Conservation (phyloP, 2,888 invertebrate species). For the Acholoe squamosa region DNA sequence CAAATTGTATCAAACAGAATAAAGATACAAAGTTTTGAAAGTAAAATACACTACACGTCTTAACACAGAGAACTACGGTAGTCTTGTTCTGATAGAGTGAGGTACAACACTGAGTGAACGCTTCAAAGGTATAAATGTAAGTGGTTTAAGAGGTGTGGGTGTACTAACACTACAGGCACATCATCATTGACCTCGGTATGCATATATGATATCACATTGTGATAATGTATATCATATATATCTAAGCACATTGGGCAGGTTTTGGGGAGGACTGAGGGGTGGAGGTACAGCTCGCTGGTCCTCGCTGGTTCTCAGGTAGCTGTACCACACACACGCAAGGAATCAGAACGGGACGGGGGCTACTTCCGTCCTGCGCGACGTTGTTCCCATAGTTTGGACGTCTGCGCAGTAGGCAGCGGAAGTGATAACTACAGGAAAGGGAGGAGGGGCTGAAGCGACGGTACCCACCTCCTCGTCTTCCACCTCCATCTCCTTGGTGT, state of each 20-base stretch:
- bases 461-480: conserved; percentile 66
- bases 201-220: conserved; percentile 37
- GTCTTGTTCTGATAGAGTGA: background rate
- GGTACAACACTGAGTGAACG: background rate
- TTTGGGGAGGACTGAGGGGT: background rate
- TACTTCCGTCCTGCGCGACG: conserved; percentile 41
- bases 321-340: background rate
- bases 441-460: background rate
- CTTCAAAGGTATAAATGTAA: background rate
- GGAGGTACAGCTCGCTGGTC: background rate
- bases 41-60: no score
- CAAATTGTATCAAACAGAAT: no score
- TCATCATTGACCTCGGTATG: conserved; percentile 9
- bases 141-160: background rate
- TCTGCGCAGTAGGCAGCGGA: background rate
- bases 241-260: background rate
- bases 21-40: no score
- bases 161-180: background rate
- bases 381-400: background rate
- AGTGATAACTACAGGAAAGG: background rate
- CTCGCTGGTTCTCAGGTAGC: background rate
- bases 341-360: conserved; percentile 21
- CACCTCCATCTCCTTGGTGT: conserved; percentile 66
- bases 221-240: conserved; percentile 46
- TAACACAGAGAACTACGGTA: no score